Percentiles rank a stretch among this genome's conserved stretches.
phyloP scores from a whole-genome alignment of 2,113 vertebrate genomes.

The Colaptes auratus region DNA sequence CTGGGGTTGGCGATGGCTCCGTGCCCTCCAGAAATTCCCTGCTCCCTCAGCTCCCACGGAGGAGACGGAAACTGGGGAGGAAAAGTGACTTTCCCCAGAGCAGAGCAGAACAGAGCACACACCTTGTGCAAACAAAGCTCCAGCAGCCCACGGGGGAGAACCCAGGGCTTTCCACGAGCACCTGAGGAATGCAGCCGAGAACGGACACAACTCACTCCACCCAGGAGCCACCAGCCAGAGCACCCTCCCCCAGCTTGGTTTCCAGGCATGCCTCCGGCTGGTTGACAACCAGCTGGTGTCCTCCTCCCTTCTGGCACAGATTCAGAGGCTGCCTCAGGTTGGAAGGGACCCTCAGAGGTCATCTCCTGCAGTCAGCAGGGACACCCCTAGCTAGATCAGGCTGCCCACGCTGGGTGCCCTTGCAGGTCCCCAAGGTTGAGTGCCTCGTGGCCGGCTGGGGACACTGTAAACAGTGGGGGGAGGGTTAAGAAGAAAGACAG shows the following conservation, averaged over 20 bases:
- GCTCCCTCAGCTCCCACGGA: accelerated
- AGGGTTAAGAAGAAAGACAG: not conserved
- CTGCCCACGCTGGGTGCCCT: not conserved
- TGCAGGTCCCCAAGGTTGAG: not conserved
- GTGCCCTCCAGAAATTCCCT: conserved; percentile 39
- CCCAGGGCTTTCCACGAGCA: not conserved
- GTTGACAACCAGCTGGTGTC: not conserved
- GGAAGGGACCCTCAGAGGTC: accelerated
- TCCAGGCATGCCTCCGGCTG: not conserved
- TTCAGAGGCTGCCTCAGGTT: no score
- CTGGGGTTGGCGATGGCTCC: not conserved
- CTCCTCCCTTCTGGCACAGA: accelerated
- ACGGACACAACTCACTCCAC: not conserved
- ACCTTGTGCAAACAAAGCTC: not conserved
- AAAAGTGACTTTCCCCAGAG: not conserved
- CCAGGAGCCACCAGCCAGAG: accelerated
- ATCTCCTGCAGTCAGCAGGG: no score
- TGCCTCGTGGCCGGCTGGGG: not conserved
- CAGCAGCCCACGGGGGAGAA: not conserved
- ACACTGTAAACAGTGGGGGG: conserved; percentile 36
- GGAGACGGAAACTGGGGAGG: not conserved
- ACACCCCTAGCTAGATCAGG: no score
- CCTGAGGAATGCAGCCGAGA: not conserved
- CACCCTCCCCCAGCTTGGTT: not conserved
- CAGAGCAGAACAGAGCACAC: not conserved